Evolutionary conservation across 2,797 vertebrate species (phyloP).

Genomic region (Mastacembelus armatus): DNA sequence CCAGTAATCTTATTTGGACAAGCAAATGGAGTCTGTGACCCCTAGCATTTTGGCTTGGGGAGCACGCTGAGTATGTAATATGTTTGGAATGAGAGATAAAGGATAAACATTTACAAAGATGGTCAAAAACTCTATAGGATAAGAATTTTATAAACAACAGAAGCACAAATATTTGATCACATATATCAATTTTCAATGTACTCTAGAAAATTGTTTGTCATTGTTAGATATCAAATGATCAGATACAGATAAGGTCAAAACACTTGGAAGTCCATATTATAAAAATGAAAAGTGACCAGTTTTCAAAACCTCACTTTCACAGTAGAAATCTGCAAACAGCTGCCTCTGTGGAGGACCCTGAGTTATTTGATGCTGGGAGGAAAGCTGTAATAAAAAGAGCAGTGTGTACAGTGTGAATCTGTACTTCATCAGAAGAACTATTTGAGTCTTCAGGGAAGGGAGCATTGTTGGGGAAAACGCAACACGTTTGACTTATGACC

Average conservation of each 20-base stretch:
- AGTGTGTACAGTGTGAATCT: conserved; percentile 47
- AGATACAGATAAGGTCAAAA: conserved; percentile 15
- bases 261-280: not conserved
- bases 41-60: conserved; percentile 47
- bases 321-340: conserved; percentile 9
- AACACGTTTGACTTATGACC: conserved; percentile 55
- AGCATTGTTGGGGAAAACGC: conserved; percentile 36
- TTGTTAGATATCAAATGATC: conserved; percentile 27
- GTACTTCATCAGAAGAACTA: conserved; percentile 35
- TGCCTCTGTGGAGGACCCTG: conserved; percentile 15
- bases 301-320: conserved; percentile 19
- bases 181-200: conserved; percentile 5
- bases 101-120: conserved; percentile 74
- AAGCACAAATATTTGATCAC: conserved; percentile 44
- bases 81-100: conserved; percentile 59
- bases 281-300: conserved; percentile 29
- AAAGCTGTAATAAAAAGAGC: conserved; percentile 32
- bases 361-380: conserved; percentile 25
- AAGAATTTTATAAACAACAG: conserved; percentile 37
- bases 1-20: conserved; percentile 74
- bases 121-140: conserved; percentile 38
- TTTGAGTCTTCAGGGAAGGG: conserved; percentile 34
- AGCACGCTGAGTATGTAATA: conserved; percentile 41
- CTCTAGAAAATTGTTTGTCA: conserved; percentile 26
- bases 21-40: conserved; percentile 70